Percentiles rank a stretch among this genome's conserved stretches.
Evolutionary conservation across 1,140 invertebrate genomes (phyloP).

Genomic region (Calycopis cecrops): DNA sequence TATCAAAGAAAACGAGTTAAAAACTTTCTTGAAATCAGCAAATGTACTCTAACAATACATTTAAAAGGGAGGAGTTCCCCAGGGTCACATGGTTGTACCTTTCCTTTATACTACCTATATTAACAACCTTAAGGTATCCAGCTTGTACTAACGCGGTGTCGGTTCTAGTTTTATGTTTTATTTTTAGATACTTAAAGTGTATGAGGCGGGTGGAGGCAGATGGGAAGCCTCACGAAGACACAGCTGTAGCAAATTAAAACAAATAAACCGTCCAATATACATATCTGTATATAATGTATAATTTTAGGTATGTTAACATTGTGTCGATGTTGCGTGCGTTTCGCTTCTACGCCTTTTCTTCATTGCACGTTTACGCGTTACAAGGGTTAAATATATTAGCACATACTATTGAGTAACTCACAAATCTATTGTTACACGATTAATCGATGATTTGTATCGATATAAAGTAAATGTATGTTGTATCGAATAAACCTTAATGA

Average conservation of each 20-base stretch:
- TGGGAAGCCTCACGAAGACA: constrained; percentile 44
- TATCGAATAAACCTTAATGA: too few relatives aligned
- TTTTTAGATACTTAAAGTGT: constrained; percentile 52
- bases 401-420: not conserved
- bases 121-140: too few relatives aligned
- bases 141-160: constrained; percentile 9
- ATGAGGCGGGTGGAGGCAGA: constrained; percentile 50
- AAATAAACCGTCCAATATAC: constrained; percentile 56
- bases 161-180: constrained; percentile 24
- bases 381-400: constrained; percentile 3
- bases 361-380: not conserved
- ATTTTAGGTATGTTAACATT: constrained; percentile 30
- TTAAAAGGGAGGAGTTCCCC: too few relatives aligned
- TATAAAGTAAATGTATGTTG: too few relatives aligned
- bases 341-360: not conserved
- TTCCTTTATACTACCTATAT: too few relatives aligned
- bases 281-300: constrained; percentile 61
- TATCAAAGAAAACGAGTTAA: too few relatives aligned
- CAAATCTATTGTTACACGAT: too few relatives aligned
- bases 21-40: too few relatives aligned
- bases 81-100: too few relatives aligned
- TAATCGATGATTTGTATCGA: too few relatives aligned
- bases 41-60: too few relatives aligned
- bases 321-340: constrained; percentile 31
- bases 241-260: constrained; percentile 48